phyloP scores from a whole-genome alignment of 1,140 invertebrate species.

The Alviniconcha marisindica region DNA sequence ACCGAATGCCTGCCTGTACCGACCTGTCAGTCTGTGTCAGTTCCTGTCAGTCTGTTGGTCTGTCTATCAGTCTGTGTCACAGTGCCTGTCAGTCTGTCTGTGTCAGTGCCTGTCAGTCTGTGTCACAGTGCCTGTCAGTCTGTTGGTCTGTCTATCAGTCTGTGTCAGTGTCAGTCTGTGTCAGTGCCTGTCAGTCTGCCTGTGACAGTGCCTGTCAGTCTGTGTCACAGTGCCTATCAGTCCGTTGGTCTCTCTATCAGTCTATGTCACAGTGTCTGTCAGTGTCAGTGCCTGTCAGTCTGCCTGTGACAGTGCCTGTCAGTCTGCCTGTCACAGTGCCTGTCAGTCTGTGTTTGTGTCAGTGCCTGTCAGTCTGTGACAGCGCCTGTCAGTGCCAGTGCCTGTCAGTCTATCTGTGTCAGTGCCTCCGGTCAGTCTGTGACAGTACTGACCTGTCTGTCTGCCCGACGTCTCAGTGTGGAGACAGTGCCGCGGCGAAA shows the following conservation, averaged over 20 bases:
- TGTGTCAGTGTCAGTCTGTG: background rate
- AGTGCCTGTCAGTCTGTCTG: background rate
- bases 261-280: background rate
- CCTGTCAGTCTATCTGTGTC: too few species aligned
- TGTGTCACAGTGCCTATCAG: background rate
- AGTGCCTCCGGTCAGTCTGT: too few species aligned
- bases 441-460: too few species aligned
- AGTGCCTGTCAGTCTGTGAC: too few species aligned
- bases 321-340: background rate
- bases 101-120: background rate
- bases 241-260: background rate
- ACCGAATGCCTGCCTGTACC: background rate
- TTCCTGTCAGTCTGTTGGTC: background rate
- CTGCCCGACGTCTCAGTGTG: too few species aligned
- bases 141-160: background rate
- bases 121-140: slow-evolving; percentile 7
- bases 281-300: background rate
- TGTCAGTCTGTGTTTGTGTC: slow-evolving; percentile 15
- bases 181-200: background rate
- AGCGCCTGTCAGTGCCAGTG: too few species aligned
- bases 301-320: background rate
- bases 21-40: background rate
- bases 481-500: too few species aligned
- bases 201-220: slow-evolving; percentile 7
- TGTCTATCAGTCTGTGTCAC: background rate